These are phyloP conservation scores for Thalassoma bifasciatum DNA, from an alignment of 2,113 vertebrate genomes.

Conservation along the genomic window DNA sequence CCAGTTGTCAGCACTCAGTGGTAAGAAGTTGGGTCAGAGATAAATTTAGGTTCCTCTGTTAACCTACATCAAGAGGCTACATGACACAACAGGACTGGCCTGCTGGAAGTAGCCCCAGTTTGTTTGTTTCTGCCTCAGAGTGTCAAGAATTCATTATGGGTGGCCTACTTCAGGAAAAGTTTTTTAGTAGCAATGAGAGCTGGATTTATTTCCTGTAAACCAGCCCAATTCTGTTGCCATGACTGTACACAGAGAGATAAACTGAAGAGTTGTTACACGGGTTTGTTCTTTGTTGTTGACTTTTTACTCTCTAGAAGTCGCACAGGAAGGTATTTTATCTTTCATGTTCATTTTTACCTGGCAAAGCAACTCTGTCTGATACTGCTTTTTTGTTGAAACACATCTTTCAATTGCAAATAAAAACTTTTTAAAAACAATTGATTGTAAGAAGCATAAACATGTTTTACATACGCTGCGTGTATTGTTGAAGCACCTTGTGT, in stretches of 20 bases:
- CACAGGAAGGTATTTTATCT: not conserved
- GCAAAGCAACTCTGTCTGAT: too few relatives aligned
- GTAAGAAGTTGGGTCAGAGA: slow-evolving; percentile 18
- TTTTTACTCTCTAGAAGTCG: not conserved
- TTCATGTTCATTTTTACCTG: too few relatives aligned
- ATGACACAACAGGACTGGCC: slow-evolving; percentile 6
- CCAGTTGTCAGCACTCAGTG: not conserved
- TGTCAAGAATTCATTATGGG: not conserved
- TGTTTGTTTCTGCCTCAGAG: slow-evolving; percentile 13
- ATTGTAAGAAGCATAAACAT: too few relatives aligned
- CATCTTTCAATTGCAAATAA: too few relatives aligned
- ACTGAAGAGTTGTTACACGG: not conserved
- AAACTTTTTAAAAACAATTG: too few relatives aligned
- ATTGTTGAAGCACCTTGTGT: too few relatives aligned
- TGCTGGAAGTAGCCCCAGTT: not conserved
- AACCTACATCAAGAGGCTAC: slow-evolving; percentile 18
- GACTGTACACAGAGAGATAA: not conserved
- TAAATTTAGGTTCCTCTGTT: slow-evolving; percentile 33
- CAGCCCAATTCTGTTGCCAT: not conserved
- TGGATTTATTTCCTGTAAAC: not conserved
- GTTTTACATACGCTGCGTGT: too few relatives aligned
- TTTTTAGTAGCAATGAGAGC: not conserved
- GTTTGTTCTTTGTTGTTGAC: not conserved
- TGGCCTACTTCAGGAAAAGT: not conserved
- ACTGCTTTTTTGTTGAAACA: too few relatives aligned